These are phyloP conservation scores for Lineus longissimus DNA, from an alignment of 1,140 invertebrate genomes.

Conservation along the genomic window DNA sequence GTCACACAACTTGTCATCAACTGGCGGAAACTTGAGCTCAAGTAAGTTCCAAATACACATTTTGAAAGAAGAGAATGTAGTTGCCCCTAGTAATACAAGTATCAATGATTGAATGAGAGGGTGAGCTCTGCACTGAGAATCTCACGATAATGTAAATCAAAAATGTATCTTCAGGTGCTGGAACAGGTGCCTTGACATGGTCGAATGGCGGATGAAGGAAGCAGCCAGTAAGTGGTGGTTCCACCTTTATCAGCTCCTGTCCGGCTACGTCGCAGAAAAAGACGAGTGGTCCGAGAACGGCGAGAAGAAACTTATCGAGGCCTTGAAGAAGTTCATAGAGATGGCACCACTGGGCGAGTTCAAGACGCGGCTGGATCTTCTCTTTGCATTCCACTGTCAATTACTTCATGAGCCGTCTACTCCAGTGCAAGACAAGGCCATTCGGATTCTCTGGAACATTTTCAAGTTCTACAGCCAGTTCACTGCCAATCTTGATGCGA, in stretches of 20 bases:
- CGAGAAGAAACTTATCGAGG: conserved; percentile 55
- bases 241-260: conserved; percentile 71
- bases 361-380: conserved; percentile 69
- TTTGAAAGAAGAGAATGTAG: conserved; percentile 8
- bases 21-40: conserved; percentile 89
- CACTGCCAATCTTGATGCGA: conserved; percentile 59
- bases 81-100: no score
- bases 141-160: no score
- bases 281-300: conserved; percentile 14
- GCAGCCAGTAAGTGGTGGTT: conserved; percentile 79
- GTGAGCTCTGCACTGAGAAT: no score
- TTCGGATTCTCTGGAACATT: conserved; percentile 75
- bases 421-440: conserved; percentile 49
- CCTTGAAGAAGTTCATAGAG: conserved; percentile 79
- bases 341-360: conserved; percentile 80
- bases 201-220: conserved; percentile 58
- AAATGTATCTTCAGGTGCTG: conserved; percentile 51
- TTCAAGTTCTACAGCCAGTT: conserved; percentile 84
- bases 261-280: conserved; percentile 50
- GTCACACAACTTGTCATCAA: conserved; percentile 78
- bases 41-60: no score
- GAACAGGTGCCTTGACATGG: conserved; percentile 45
- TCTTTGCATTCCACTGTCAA: conserved; percentile 76
- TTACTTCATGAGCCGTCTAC: conserved; percentile 57
- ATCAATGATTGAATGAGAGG: no score